These are phyloP conservation scores for Cheilosia vernalis DNA, from an alignment of 2,888 invertebrate species.

Conservation along the genomic window DNA sequence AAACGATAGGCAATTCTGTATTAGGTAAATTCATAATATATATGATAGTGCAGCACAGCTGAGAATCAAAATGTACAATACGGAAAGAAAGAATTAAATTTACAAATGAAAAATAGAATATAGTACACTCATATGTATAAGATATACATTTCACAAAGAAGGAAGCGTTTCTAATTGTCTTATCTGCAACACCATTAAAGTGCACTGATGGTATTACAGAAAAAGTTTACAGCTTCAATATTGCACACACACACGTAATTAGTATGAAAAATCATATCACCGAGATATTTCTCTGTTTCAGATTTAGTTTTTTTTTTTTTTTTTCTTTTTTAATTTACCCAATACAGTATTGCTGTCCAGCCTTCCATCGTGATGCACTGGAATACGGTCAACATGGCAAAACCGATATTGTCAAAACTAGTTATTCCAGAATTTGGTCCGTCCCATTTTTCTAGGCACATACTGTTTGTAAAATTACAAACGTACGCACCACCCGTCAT, in stretches of 20 bases:
- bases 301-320: constrained; percentile 60
- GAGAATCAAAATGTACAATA: constrained; percentile 51
- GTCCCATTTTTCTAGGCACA: constrained; percentile 96
- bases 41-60: constrained; percentile 65
- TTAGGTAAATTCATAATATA: constrained; percentile 80
- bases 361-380: constrained; percentile 99
- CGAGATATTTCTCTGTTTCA: constrained; percentile 24
- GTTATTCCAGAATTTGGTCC: constrained; percentile 99
- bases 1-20: constrained; percentile 82
- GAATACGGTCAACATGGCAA: constrained; percentile 99
- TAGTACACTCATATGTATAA: constrained; percentile 35
- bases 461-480: constrained; percentile 92
- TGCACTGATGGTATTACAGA: constrained; percentile 47
- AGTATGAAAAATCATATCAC: constrained; percentile 38
- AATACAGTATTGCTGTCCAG: constrained; percentile 99
- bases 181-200: constrained; percentile 42
- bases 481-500: constrained; percentile 93
- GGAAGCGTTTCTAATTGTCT: constrained; percentile 44
- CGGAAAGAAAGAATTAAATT: constrained; percentile 27
- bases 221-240: constrained; percentile 35
- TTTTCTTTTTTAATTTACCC: constrained; percentile 93
- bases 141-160: constrained; percentile 40
- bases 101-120: constrained; percentile 50
- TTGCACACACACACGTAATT: constrained; percentile 55
- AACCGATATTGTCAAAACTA: constrained; percentile 99